These are phyloP conservation scores for Brachionus rotundiformis DNA, from an alignment of 1,140 invertebrate genomes.

Conservation along the genomic window DNA sequence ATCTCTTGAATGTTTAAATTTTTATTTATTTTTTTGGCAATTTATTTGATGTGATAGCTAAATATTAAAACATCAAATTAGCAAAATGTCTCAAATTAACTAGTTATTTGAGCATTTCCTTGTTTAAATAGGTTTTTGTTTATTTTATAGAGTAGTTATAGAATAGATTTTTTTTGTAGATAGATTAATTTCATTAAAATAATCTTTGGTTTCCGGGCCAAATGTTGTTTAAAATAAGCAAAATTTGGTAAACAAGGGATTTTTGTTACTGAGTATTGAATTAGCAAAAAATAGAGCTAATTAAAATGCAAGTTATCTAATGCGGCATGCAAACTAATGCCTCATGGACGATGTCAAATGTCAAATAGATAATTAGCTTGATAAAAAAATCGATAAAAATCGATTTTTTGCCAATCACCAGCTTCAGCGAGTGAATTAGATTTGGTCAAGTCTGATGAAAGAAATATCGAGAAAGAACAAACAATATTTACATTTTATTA, in stretches of 20 bases:
- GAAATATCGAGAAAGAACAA: neutral
- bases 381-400: neutral
- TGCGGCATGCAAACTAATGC: neutral
- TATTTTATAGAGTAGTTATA: neutral
- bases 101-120: neutral
- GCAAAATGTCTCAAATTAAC: neutral
- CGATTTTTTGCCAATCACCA: neutral
- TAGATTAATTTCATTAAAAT: neutral
- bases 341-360: neutral
- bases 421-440: neutral
- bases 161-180: neutral
- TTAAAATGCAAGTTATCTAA: neutral
- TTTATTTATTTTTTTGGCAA: too few species aligned
- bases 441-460: conserved; percentile 2
- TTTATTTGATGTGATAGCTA: too few species aligned
- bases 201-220: neutral
- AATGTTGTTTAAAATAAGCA: neutral
- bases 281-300: neutral
- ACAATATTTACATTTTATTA: conserved; percentile 8
- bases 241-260: neutral
- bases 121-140: neutral
- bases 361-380: neutral
- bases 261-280: too few species aligned
- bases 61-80: too few species aligned
- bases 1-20: too few species aligned